Evolutionary conservation across 2,888 invertebrate species (phyloP).

Genomic region (Tinea semifulvella): DNA sequence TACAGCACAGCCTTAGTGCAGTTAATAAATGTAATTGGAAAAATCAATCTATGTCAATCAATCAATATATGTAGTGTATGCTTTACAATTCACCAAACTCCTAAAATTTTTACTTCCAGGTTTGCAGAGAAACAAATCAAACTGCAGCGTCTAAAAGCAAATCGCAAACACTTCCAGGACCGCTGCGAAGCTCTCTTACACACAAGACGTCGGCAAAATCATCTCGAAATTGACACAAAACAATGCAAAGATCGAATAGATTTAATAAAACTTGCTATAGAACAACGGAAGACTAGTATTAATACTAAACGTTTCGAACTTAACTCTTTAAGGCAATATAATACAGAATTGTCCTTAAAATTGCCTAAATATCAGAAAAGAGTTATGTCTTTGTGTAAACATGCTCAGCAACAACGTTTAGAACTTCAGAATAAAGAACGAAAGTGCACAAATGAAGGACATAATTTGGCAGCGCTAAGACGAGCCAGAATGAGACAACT

Average conservation of each 20-base stretch:
- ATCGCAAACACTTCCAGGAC: slow-evolving; percentile 64
- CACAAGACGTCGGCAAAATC: slow-evolving; percentile 46
- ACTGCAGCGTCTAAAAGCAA: slow-evolving; percentile 64
- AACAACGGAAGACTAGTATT: slow-evolving; percentile 44
- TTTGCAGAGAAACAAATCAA: slow-evolving; percentile 72
- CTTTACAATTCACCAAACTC: too few species aligned
- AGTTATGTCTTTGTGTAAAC: slow-evolving; percentile 42
- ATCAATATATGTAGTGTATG: too few species aligned
- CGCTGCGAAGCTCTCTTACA: slow-evolving; percentile 55
- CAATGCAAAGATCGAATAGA: slow-evolving; percentile 50
- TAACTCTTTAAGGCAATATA: slow-evolving; percentile 33
- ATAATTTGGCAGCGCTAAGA: slow-evolving; percentile 39
- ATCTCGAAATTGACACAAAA: slow-evolving; percentile 46
- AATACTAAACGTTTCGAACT: slow-evolving; percentile 38
- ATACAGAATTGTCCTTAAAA: slow-evolving; percentile 43
- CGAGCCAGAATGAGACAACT: slow-evolving; percentile 52
- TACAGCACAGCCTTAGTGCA: too few species aligned
- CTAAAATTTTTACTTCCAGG: slow-evolving; percentile 36
- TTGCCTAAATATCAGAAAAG: slow-evolving; percentile 53
- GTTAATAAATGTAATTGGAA: too few species aligned
- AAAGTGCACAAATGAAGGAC: slow-evolving; percentile 37
- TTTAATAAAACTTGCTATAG: slow-evolving; percentile 48
- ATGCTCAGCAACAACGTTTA: slow-evolving; percentile 36
- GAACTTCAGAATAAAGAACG: slow-evolving; percentile 40
- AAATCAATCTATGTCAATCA: too few species aligned